These are phyloP conservation scores for Platalea minor DNA, from an alignment of 2,797 vertebrate genomes.

Conservation along the genomic window DNA sequence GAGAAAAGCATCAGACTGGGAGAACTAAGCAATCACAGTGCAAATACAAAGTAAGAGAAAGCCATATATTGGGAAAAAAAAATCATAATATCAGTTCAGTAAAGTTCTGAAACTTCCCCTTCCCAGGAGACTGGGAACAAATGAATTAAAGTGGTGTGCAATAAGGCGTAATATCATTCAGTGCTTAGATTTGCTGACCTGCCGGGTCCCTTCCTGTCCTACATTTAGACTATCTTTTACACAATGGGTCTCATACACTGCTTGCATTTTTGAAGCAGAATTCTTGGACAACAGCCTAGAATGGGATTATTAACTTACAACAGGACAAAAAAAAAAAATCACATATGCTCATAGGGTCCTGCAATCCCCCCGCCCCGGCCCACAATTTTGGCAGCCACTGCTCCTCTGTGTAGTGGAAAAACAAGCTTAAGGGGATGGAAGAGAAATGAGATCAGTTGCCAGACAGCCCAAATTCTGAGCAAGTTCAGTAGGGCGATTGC, in stretches of 20 bases:
- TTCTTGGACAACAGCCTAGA: conserved; percentile 48
- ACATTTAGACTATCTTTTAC: conserved; percentile 31
- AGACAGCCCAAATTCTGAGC: neutral
- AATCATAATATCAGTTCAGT: neutral
- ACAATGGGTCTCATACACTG: neutral
- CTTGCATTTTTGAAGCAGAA: conserved; percentile 44
- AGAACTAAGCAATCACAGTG: neutral
- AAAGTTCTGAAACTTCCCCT: neutral
- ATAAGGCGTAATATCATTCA: neutral
- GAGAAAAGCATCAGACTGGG: neutral
- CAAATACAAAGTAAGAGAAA: neutral
- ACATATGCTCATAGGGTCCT: neutral
- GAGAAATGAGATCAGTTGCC: neutral
- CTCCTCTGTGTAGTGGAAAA: neutral
- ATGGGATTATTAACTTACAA: conserved; percentile 41
- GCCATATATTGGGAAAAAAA: neutral
- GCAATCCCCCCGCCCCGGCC: neutral
- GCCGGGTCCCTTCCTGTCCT: conserved; percentile 42
- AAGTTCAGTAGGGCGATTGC: neutral
- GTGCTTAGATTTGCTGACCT: conserved; percentile 33
- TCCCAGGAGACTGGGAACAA: neutral
- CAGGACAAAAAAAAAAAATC: neutral
- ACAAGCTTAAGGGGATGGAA: neutral
- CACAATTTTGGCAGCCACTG: neutral
- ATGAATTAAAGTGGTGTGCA: neutral